phyloP scores from a whole-genome alignment of 2,113 vertebrate species.

The Strix aluco region DNA sequence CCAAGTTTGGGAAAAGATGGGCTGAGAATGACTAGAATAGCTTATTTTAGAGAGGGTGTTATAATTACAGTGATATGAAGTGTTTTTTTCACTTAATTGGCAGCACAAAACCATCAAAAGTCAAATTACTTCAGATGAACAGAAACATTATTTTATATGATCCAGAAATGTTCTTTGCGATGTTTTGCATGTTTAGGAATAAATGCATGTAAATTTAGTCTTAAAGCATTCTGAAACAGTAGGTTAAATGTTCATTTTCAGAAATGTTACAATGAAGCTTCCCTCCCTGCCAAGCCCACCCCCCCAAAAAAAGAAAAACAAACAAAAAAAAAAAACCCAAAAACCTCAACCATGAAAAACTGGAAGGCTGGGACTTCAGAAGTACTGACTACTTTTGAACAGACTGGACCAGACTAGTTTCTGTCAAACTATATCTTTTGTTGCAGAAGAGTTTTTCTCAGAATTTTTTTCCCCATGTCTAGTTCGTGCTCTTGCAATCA shows the following conservation, averaged over 20 bases:
- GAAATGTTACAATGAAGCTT: background rate
- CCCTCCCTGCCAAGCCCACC: accelerated
- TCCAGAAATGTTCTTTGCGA: background rate
- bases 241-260: background rate
- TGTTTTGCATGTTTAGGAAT: background rate
- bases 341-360: background rate
- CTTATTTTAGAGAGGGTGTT: background rate
- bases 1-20: background rate
- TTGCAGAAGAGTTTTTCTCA: background rate
- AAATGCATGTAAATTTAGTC: background rate
- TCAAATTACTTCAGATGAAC: background rate
- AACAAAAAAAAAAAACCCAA: background rate
- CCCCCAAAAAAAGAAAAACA: background rate
- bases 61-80: background rate
- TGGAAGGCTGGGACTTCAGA: background rate
- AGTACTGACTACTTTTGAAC: background rate
- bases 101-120: background rate
- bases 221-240: background rate
- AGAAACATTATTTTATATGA: background rate
- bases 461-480: background rate
- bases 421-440: background rate
- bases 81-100: background rate
- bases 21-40: background rate
- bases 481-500: background rate
- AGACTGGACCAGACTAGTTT: background rate